Conservation (phyloP, 2,888 invertebrate genomes). For the Parelbella ahira region DNA sequence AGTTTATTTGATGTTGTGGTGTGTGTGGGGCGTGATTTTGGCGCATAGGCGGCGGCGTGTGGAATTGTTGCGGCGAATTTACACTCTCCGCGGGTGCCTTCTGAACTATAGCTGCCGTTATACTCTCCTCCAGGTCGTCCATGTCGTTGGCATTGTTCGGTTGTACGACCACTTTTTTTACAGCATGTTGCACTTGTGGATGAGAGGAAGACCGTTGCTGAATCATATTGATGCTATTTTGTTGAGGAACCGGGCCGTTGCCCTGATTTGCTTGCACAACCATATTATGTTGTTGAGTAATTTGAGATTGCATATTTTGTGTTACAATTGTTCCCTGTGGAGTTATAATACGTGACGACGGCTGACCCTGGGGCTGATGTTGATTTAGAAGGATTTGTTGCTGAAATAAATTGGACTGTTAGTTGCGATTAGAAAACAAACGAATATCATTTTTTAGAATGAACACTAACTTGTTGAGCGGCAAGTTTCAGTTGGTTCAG, state of each 20-base stretch:
- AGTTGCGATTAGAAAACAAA: slow-evolving; percentile 4
- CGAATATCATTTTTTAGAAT: not conserved
- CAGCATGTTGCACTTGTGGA: slow-evolving; percentile 45
- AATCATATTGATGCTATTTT: slow-evolving; percentile 43
- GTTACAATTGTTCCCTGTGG: slow-evolving; percentile 70
- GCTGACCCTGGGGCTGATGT: slow-evolving; percentile 43
- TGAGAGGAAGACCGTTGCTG: slow-evolving; percentile 46
- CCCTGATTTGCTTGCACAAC: slow-evolving; percentile 49
- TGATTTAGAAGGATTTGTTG: slow-evolving; percentile 57
- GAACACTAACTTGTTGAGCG: slow-evolving; percentile 52
- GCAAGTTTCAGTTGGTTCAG: slow-evolving; percentile 63
- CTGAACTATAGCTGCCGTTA: slow-evolving; percentile 72
- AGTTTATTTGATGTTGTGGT: slow-evolving; percentile 47
- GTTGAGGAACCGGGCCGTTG: slow-evolving; percentile 56
- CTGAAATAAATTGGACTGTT: slow-evolving; percentile 34
- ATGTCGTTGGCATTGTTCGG: slow-evolving; percentile 71
- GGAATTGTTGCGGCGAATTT: slow-evolving; percentile 50
- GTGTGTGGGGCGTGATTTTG: slow-evolving; percentile 38
- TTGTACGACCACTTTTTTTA: slow-evolving; percentile 66
- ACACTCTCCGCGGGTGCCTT: slow-evolving; percentile 54
- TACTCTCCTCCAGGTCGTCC: slow-evolving; percentile 78
- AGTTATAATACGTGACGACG: slow-evolving; percentile 59
- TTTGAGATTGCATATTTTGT: slow-evolving; percentile 48
- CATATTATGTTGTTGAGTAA: slow-evolving; percentile 48
- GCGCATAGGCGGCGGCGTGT: slow-evolving; percentile 51